Evolutionary conservation across 2,888 invertebrate species (phyloP), one percentile per base, ranked within the genome.

Genomic region (Xanthostigma xanthostigma): DNA sequence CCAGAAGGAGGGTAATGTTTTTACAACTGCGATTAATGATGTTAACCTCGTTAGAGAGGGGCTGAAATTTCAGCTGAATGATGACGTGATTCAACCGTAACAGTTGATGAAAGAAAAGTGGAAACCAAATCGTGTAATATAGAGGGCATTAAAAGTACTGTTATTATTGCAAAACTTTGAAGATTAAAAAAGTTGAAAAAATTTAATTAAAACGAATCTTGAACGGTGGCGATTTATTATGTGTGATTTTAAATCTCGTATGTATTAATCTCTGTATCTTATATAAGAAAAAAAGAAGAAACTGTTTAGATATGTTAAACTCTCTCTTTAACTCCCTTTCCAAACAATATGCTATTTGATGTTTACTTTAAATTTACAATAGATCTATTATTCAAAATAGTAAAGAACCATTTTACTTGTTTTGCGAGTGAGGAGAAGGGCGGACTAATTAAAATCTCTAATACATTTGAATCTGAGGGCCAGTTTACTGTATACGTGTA

Each of bases 401-500:
- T 34, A 27, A 27, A 41, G 10, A 27, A 27, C 9, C 27, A 9
- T 41, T n/a, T 38, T 39, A 14, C 40, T 39, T 14, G 40, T 39
- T 9, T 39, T 27, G 27, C 27, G 27, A 27, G 27, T 27, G 27
- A 27, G 6, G 3, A 27, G 27, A 27, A 27, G 27, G 27, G 27
- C 6, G 27, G 27, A 27, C 27, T 39, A 39, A 39, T 39, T 14
- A 39, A 12, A 42, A 42, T 42, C 42, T 42, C 42, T 42, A 27
- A 33, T 27, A 27, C 27, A 27, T 27, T 33, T 42, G 42, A 42
- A 42, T 37, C 37, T 17, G 45, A 45, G 42, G 37, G 42, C 48
- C 41, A 49, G 48, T 45, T 49, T 35, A 49, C 44, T 49, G 51
- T 51, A 51, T 51, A 51, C 51, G 51, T 51, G 48, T 48, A 45